Conservation (phyloP, 37 sponge, comb jelly and placozoan genomes). For the Bolinopsis microptera region DNA sequence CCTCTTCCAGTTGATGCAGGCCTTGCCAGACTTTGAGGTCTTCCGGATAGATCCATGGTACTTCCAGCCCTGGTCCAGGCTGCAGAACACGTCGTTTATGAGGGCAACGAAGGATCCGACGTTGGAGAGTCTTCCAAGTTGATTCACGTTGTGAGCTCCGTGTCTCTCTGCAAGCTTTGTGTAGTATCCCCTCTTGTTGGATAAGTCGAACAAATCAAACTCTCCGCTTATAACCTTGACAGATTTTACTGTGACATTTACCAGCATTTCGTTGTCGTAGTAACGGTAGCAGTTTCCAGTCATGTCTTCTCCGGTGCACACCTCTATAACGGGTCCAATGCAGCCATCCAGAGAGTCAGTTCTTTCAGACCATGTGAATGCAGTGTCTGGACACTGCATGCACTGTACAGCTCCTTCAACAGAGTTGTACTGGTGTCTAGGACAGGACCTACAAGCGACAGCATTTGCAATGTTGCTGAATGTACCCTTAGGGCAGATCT, state of each 20-base stretch:
- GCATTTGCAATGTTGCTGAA: slow-evolving; percentile 33
- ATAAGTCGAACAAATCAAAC: slow-evolving; percentile 1
- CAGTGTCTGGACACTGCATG: slow-evolving; percentile 14
- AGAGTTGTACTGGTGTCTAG: slow-evolving; percentile 30
- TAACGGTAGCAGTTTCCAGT: not conserved
- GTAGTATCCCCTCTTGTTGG: not conserved
- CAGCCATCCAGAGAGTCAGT: slow-evolving; percentile 27
- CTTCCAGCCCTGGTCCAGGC: not conserved
- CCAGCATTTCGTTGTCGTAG: slow-evolving; percentile 5
- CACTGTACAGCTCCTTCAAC: not conserved
- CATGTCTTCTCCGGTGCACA: slow-evolving; percentile 40
- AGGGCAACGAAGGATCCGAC: not conserved
- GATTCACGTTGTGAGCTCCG: slow-evolving; percentile 2
- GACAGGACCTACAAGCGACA: slow-evolving; percentile 11
- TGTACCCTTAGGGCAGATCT: not conserved
- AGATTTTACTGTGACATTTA: not conserved
- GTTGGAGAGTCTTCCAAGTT: not conserved
- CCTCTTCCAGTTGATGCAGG: slow-evolving; percentile 42
- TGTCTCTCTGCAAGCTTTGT: not conserved
- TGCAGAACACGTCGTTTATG: slow-evolving; percentile 45
- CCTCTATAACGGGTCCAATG: slow-evolving; percentile 43
- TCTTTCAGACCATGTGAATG: not conserved
- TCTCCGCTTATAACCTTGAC: slow-evolving; percentile 15
- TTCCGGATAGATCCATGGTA: not conserved
- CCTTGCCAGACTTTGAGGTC: not conserved